Base-by-base conservation (phyloP, 2,797 vertebrate species). In the Ctenochaetus hawaiiensis region DNA sequence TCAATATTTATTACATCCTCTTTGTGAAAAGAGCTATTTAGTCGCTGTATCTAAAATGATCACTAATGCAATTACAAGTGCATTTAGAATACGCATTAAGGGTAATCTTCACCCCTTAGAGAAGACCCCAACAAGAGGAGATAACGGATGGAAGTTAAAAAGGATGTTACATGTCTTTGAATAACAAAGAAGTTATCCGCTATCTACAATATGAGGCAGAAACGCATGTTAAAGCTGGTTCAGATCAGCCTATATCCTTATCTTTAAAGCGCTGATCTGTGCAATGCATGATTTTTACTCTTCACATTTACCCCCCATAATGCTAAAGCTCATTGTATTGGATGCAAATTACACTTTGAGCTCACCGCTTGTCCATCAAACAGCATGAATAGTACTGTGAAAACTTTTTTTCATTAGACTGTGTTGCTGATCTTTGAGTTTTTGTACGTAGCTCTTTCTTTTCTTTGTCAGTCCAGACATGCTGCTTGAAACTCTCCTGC, bases 1-100 rank as follows among this genome's bases (percentile, higher is more conserved):
- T 94, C 94, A 96, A 96, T 95, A 96, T 96, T 96, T 96, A 95
- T 96, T 95, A 95, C 85, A 92, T 93, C 82, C 91, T 93, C 83
- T 89, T 92, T 91, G 76, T 88, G 82, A 91, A 93, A 89, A 93
- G 82, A 77, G 89, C 93, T 90, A 91, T 94, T 95, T 94, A 94
- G 92, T 90, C 64, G 77, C 86, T 92, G 89, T 95, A 93, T 92
- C 90, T 80, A 82, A 94, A 94, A 95, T 92, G 86, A 92, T 93
- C 92, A 87, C 91, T 91, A 91, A 93, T 68, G 86, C 92, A 95
- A 94, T 94, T 95, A 94, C 93, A 94, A 90, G 79, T 87, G 91
- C 92, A 93, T 95, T 92, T 94, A 93, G 92, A 95, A 90, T 78
- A 78, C 81, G 85, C 75, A 83, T 89, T 92, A 90, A 84, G 81